Conservation (phyloP, 2,797 vertebrate species). For the Sus cebifrons region DNA sequence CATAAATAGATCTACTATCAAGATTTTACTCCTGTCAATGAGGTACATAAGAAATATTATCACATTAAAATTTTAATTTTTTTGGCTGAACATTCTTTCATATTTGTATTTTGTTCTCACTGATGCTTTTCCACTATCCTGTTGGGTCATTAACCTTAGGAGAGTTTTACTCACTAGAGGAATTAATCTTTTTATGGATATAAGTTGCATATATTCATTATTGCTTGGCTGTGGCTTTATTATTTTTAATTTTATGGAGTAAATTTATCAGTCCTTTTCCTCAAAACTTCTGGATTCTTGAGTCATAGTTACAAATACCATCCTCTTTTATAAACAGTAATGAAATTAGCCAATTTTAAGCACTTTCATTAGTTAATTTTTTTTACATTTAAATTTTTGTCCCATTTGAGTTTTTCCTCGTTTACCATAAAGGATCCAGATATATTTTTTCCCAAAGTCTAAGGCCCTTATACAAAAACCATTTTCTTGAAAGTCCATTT, state of each 20-base stretch:
- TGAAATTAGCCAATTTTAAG: neutral
- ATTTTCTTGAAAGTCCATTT: neutral
- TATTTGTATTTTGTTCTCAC: neutral
- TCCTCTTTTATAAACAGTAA: neutral
- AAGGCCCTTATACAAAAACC: neutral
- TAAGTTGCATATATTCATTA: neutral
- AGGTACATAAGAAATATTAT: neutral
- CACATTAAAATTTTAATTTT: neutral
- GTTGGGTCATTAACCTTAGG: neutral
- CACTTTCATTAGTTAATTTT: neutral
- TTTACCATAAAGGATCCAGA: neutral
- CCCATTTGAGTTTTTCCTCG: neutral
- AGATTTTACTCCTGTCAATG: neutral
- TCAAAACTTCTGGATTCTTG: neutral
- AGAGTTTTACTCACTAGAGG: neutral
- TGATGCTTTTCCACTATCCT: neutral
- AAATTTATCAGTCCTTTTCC: neutral
- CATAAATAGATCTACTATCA: neutral
- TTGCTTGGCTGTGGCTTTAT: neutral
- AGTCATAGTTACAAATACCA: neutral
- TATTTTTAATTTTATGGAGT: neutral
- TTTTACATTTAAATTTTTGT: neutral
- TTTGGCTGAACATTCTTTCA: neutral
- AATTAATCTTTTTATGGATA: neutral
- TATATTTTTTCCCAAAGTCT: neutral